Percentiles rank a stretch among this genome's conserved stretches.
phyloP scores from a whole-genome alignment of 2,888 invertebrate genomes.

The Plusia festucae region DNA sequence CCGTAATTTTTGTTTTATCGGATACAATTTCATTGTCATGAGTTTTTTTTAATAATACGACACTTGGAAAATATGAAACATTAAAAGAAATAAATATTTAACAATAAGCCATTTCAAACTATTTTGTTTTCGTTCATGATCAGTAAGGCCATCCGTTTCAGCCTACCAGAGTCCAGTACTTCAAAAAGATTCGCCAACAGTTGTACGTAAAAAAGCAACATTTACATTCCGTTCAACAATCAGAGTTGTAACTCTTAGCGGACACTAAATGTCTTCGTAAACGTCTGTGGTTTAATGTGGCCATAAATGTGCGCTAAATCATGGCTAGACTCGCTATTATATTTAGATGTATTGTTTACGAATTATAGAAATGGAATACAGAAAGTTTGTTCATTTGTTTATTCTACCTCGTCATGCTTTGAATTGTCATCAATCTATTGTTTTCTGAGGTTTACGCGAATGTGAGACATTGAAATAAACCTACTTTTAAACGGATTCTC shows the following conservation, averaged over 20 bases:
- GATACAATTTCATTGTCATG: too few species aligned
- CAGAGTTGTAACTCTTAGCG: conserved; percentile 27
- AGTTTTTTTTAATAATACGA: too few species aligned
- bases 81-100: not conserved
- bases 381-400: not conserved
- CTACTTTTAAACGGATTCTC: too few species aligned
- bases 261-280: conserved; percentile 32
- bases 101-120: not conserved
- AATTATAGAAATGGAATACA: not conserved
- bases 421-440: not conserved
- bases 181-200: conserved; percentile 3
- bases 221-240: conserved; percentile 15
- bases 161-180: not conserved
- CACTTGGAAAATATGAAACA: too few species aligned
- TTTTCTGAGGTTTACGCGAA: too few species aligned
- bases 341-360: conserved; percentile 1
- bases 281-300: conserved; percentile 23
- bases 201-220: not conserved
- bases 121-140: not conserved
- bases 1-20: too few species aligned
- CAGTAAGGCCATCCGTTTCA: not conserved
- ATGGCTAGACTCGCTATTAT: conserved; percentile 17
- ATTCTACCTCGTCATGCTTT: not conserved
- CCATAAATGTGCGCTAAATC: conserved; percentile 48
- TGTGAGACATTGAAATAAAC: too few species aligned